Evolutionary conservation across 2,797 vertebrate species (phyloP).

Genomic region (Urophycis tenuis): DNA sequence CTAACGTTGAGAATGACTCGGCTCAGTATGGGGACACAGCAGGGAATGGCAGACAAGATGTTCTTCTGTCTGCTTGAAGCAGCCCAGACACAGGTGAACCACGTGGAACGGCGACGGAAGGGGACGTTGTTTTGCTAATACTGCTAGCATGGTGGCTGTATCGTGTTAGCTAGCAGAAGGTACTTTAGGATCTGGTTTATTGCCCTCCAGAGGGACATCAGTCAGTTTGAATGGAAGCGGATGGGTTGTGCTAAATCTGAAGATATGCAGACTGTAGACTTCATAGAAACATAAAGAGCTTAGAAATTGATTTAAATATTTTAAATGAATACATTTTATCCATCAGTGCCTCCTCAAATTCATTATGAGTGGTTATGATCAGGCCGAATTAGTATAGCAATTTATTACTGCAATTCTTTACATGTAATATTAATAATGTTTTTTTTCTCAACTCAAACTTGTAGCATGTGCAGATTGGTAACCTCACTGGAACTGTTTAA

Average conservation of each 20-base stretch:
- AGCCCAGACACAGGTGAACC: too few species aligned
- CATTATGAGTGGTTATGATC: too few species aligned
- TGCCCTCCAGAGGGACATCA: slow-evolving; percentile 43
- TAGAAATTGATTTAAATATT: slow-evolving; percentile 11
- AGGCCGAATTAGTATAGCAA: too few species aligned
- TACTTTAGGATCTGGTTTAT: slow-evolving; percentile 56
- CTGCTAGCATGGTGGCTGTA: slow-evolving; percentile 28
- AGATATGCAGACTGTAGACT: slow-evolving; percentile 38
- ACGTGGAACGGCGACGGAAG: not conserved
- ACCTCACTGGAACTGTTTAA: not conserved
- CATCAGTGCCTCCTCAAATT: not conserved
- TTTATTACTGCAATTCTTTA: too few species aligned
- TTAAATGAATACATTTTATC: not conserved
- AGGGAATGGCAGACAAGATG: slow-evolving; percentile 17
- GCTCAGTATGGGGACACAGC: slow-evolving; percentile 15
- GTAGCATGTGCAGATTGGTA: not conserved
- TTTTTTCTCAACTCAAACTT: too few species aligned
- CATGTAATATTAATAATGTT: too few species aligned
- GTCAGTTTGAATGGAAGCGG: slow-evolving; percentile 43
- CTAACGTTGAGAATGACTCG: slow-evolving; percentile 34
- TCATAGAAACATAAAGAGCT: slow-evolving; percentile 18
- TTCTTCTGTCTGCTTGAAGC: not conserved
- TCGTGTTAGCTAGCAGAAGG: slow-evolving; percentile 50
- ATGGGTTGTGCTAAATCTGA: slow-evolving; percentile 30
- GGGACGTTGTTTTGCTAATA: too few species aligned